Conservation (phyloP, 2,113 vertebrate species). For the Chamaea fasciata region DNA sequence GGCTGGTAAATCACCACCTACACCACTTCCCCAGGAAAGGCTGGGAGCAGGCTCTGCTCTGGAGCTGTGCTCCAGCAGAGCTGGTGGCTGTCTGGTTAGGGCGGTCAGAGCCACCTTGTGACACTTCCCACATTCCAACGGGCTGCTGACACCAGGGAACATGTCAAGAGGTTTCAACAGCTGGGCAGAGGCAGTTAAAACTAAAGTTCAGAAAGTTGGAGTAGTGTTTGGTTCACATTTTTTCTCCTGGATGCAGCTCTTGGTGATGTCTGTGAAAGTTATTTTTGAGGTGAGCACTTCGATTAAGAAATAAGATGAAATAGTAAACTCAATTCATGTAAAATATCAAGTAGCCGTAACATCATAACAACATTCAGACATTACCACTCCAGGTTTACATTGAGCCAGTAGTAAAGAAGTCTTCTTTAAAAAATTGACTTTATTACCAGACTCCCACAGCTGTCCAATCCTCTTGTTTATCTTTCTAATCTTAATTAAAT, state of each 20-base stretch:
- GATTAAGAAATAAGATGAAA: neutral
- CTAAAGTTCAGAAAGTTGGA: neutral
- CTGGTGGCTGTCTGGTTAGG: neutral
- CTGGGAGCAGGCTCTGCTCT: neutral
- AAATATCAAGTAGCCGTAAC: neutral
- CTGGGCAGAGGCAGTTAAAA: neutral
- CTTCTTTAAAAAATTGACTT: neutral
- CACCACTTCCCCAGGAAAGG: neutral
- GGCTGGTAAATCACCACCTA: neutral
- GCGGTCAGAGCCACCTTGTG: rapidly evolving
- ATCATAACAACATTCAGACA: neutral
- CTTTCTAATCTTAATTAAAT: constrained; percentile 56
- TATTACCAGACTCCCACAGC: constrained; percentile 10
- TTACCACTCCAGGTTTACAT: neutral
- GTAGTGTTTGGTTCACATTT: neutral
- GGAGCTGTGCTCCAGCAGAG: neutral
- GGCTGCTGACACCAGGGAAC: neutral
- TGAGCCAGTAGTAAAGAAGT: neutral
- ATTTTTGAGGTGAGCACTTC: neutral
- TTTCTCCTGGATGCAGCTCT: neutral
- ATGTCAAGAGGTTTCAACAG: rapidly evolving
- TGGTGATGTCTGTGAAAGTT: neutral
- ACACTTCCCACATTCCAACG: rapidly evolving
- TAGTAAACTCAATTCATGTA: neutral
- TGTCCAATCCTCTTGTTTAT: constrained; percentile 37